Evolutionary conservation across 2,888 invertebrate species (phyloP).

Genomic region (Habrosyne pyritoides): DNA sequence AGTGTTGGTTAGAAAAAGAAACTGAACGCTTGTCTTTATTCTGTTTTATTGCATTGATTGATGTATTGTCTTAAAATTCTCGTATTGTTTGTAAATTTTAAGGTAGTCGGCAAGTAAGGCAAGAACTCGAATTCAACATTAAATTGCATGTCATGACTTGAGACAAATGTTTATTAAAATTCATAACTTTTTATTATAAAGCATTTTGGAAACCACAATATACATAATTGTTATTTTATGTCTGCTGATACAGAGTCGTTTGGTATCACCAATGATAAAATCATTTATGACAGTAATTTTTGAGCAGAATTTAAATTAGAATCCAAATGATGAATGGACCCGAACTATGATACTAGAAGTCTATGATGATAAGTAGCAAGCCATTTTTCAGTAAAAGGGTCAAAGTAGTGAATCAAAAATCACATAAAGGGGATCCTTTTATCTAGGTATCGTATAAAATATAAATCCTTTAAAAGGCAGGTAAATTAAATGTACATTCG

Average conservation of each 20-base stretch:
- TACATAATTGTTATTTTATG: background rate
- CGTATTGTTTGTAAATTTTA: slow-evolving; percentile 33
- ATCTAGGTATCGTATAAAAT: slow-evolving; percentile 23
- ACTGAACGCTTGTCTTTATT: slow-evolving; percentile 41
- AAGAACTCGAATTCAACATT: slow-evolving; percentile 1
- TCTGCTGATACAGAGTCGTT: background rate
- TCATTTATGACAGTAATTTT: background rate
- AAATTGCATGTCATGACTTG: background rate
- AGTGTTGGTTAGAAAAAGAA: slow-evolving; percentile 54
- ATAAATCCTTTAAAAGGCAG: slow-evolving; percentile 19
- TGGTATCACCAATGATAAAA: background rate
- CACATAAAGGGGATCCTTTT: slow-evolving; percentile 6
- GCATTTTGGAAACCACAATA: background rate
- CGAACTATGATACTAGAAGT: background rate
- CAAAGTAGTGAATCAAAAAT: background rate
- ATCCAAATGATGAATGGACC: too few species aligned
- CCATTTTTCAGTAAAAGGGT: background rate
- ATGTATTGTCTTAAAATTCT: slow-evolving; percentile 54
- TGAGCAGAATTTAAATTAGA: too few species aligned
- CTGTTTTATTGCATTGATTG: slow-evolving; percentile 57
- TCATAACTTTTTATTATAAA: background rate
- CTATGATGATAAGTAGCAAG: background rate
- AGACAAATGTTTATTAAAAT: background rate
- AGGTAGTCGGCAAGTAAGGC: slow-evolving; percentile 8
- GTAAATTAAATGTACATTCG: slow-evolving; percentile 40